Evolutionary conservation across 2,888 invertebrate species (phyloP), one percentile per base, ranked within the genome.

Genomic region (Saturnia pavonia): DNA sequence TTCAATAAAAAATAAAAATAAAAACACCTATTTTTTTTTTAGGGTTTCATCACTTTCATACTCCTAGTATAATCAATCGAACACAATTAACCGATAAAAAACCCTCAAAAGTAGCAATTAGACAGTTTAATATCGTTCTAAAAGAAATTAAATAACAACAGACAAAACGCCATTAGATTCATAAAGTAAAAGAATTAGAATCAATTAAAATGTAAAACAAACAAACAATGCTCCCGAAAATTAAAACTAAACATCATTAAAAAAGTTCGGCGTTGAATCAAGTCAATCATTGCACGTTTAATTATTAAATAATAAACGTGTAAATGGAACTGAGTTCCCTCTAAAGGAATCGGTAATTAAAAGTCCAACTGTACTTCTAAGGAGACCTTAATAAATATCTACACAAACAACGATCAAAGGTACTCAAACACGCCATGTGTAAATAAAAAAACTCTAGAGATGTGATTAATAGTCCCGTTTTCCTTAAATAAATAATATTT

Each of bases 401-500:
- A 85, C 85, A 86, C 83, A 87, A 86, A 71, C 69, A 67, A 83
- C 85, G 89, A 92, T 91, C 92, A 91, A 92, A 92, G 91, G 77
- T 80, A 77, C 79, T 81, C 85, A 84, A 85, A 83, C 85, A 88
- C 87, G 87, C 88, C 85, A 82, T 85, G 80, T 80, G 86, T 81
- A 84, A 87, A 89, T 93, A 92, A 94, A 92, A 93, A 92, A 92
- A 89, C 88, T 88, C 86, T 87, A 88, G 88, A 90, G 87, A 88
- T 89, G 91, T 94, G 93, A 94, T 94, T 93, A 93, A 94, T 92
- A 88, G 90, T 86, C 89, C 82, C 88, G 91, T 91, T 91, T 91
- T 92, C 94, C 91, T 89, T 92, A 92, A 91, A 94, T 93, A 94
- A 94, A 94, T 93, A 94, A 91, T 92, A 92, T 91, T 90, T 88